Evolutionary conservation across 2,797 vertebrate species (phyloP).

Genomic region (Chiroxiphia lanceolata): DNA sequence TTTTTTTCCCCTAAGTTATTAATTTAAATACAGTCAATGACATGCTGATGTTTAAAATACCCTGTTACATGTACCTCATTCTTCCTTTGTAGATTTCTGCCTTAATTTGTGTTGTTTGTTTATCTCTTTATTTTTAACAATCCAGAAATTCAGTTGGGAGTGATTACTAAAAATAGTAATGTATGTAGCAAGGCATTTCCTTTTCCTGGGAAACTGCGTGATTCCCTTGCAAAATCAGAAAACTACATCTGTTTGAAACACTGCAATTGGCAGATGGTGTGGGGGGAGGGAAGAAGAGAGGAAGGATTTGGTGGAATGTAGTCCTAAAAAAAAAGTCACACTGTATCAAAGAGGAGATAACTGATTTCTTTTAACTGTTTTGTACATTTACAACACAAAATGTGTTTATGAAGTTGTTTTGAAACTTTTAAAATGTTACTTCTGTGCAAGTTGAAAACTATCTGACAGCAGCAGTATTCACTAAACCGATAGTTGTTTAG

Average conservation of each 20-base stretch:
- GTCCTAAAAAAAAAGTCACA: background rate
- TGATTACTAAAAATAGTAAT: conserved; percentile 52
- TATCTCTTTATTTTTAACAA: conserved; percentile 3
- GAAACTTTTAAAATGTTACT: background rate
- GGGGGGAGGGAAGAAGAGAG: background rate
- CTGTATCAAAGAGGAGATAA: background rate
- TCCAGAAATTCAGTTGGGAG: conserved; percentile 28
- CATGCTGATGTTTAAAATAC: background rate
- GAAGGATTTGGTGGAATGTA: conserved; percentile 9
- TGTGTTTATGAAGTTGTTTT: background rate
- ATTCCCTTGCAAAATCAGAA: conserved; percentile 39
- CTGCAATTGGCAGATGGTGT: conserved; percentile 31
- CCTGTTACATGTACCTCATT: background rate
- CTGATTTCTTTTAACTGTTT: background rate
- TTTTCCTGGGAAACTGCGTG: conserved; percentile 43
- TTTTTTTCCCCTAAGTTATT: background rate
- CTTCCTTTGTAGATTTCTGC: background rate
- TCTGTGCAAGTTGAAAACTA: background rate
- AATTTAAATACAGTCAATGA: background rate
- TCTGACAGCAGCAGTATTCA: background rate
- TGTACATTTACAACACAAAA: background rate
- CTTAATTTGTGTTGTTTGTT: background rate
- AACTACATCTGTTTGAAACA: conserved; percentile 5
- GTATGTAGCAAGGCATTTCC: conserved; percentile 56
- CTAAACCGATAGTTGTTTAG: background rate